phyloP scores from a whole-genome alignment of 2,888 invertebrate genomes.

The Schizotus pectinicornis region DNA sequence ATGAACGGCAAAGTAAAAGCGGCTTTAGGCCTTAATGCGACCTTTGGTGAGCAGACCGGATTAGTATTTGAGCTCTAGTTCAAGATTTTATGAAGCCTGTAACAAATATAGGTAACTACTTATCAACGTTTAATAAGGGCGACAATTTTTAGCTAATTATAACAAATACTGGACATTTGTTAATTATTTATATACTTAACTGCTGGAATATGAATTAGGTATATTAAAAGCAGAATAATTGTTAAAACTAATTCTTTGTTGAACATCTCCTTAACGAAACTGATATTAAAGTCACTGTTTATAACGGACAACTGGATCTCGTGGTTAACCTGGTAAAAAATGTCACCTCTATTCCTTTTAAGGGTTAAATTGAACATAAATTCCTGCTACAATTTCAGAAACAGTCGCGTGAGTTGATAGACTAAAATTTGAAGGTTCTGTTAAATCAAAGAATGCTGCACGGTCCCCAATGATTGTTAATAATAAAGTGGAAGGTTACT shows the following conservation, averaged over 20 bases:
- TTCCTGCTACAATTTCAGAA: constrained; percentile 24
- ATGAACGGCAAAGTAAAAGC: constrained; percentile 77
- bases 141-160: no score
- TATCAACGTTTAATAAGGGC: neutral
- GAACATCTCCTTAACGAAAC: constrained; percentile 73
- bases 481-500: constrained; percentile 72
- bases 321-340: constrained; percentile 78
- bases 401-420: constrained; percentile 70
- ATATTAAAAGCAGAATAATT: no score
- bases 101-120: constrained; percentile 65
- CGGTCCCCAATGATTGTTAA: constrained; percentile 67
- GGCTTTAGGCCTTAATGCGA: constrained; percentile 68
- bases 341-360: no score
- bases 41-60: constrained; percentile 69
- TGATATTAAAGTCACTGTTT: constrained; percentile 70
- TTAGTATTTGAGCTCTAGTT: constrained; percentile 66
- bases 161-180: no score
- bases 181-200: no score
- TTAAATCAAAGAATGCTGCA: constrained; percentile 62
- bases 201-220: no score
- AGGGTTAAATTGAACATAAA: neutral
- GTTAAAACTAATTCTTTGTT: no score
- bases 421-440: constrained; percentile 60
- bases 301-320: constrained; percentile 82
- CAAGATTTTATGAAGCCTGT: constrained; percentile 78